Percentiles rank a stretch among this genome's conserved stretches.
These are phyloP conservation scores for Tinea semifulvella DNA, from an alignment of 2,888 invertebrate genomes.

Conservation along the genomic window DNA sequence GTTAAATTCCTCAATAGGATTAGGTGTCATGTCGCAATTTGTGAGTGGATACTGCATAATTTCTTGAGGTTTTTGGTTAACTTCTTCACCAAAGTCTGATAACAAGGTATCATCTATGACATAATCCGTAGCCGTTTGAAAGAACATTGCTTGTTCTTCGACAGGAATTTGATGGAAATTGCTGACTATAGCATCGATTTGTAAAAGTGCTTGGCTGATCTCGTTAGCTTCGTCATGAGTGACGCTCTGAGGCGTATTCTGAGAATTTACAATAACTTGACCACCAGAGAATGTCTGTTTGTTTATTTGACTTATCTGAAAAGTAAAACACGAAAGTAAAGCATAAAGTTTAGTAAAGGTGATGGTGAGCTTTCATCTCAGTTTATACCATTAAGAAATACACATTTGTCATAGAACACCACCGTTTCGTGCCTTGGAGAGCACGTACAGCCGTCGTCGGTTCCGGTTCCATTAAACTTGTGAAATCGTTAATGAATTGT, in stretches of 20 bases:
- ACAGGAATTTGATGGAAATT: slow-evolving; percentile 27
- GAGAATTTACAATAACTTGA: slow-evolving; percentile 36
- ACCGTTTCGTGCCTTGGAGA: too few species aligned
- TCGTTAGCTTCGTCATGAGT: slow-evolving; percentile 23
- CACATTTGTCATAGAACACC: too few species aligned
- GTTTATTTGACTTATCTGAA: slow-evolving; percentile 43
- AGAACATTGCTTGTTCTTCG: slow-evolving; percentile 26
- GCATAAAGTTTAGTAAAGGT: too few species aligned
- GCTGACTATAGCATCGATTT: slow-evolving; percentile 28
- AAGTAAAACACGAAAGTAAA: slow-evolving; percentile 16
- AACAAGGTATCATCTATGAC: slow-evolving; percentile 25
- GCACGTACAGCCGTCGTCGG: too few species aligned
- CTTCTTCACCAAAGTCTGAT: slow-evolving; percentile 22
- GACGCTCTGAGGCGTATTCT: neutral
- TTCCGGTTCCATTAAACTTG: too few species aligned
- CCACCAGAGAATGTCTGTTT: slow-evolving; percentile 42
- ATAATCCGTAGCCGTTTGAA: slow-evolving; percentile 24
- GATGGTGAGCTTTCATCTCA: too few species aligned
- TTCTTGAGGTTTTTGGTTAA: slow-evolving; percentile 16
- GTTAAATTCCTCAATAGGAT: slow-evolving; percentile 28
- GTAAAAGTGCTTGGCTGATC: slow-evolving; percentile 31
- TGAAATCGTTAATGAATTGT: too few species aligned
- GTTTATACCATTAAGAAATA: too few species aligned
- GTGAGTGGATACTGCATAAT: neutral
- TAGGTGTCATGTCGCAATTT: slow-evolving; percentile 19